Evolutionary conservation across 92 coral and sea anemone genomes (phyloP), one percentile per base, ranked within the genome.

Genomic region (Siderastrea radians): DNA sequence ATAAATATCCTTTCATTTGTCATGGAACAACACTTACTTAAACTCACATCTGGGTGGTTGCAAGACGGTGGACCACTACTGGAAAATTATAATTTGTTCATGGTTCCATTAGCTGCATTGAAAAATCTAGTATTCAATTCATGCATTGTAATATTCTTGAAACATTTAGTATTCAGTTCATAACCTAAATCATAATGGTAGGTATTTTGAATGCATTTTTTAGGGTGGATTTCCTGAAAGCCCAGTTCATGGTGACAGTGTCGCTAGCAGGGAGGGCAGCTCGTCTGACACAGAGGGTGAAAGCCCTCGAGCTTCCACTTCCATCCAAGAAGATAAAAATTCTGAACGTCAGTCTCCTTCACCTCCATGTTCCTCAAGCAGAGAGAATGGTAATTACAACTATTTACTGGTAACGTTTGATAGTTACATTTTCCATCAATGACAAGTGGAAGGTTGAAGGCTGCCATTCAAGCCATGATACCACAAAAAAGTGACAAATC

Each of bases 151-250:
- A 26, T 26, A 26, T 26, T 26, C 38, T 26, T 26, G 38, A 26
- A 26, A 26, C 38, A 26, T 26, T 26, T 26, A 26, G 13, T 7
- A 7, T 57, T 13, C 61, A 7, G 61, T 57, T 13, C 61, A 63
- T 63, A 16, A 59, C 10, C 46, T 26, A 2, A 12, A 15, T 47
- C 7, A 57, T 13, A 0, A 57, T 7, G 1, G 9, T 13, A n/a
- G 6, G 6, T 9, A 7, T 64, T 16, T 64, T n/a, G 13, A 17
- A 17, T 15, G 4, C 13, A 7, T 16, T 3, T 81, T 68, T 46
- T 26, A 82, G 86, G 86, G 86, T 53, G 86, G 68, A 46, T 70
- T 82, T 67, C 86, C 86, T 70, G 86, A 82, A 12, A 82, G 68
- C 52, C 78, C 77, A 54, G 12, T 16, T 70, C 49, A 3, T 70